phyloP scores from a whole-genome alignment of 2,113 vertebrate genomes.

The Eulemur macaco region DNA sequence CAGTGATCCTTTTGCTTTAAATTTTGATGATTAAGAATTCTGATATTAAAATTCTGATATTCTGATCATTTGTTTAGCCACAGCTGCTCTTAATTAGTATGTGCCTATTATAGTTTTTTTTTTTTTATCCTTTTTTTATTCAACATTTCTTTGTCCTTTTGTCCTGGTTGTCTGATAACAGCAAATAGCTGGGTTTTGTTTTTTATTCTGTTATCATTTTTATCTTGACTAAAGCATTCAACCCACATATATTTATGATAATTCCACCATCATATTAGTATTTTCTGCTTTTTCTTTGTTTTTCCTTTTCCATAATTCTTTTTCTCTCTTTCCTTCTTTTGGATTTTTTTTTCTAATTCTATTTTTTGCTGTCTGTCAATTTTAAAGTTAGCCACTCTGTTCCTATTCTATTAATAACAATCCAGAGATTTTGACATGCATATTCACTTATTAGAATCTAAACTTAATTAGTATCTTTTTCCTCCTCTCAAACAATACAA shows the following conservation, averaged over 20 bases:
- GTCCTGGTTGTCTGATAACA: background rate
- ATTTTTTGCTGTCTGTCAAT: background rate
- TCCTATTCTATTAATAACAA: background rate
- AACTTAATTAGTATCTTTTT: background rate
- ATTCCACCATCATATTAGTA: background rate
- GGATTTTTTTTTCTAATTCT: background rate
- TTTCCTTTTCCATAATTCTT: background rate
- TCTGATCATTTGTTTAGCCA: background rate
- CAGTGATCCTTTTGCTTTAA: background rate
- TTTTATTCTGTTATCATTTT: background rate
- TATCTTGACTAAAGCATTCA: background rate
- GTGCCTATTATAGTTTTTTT: background rate
- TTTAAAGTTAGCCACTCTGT: background rate
- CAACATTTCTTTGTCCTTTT: background rate
- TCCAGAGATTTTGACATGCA: background rate
- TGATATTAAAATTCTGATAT: background rate
- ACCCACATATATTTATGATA: background rate
- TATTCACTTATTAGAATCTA: background rate
- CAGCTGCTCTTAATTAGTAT: background rate
- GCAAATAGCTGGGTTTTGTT: background rate
- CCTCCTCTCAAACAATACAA: accelerated
- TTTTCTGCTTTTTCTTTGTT: background rate
- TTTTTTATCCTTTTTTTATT: background rate
- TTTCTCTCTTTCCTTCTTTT: background rate
- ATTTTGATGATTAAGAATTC: background rate